These are phyloP conservation scores for Cynopterus sphinx DNA, from an alignment of 2,797 vertebrate species.

Conservation along the genomic window DNA sequence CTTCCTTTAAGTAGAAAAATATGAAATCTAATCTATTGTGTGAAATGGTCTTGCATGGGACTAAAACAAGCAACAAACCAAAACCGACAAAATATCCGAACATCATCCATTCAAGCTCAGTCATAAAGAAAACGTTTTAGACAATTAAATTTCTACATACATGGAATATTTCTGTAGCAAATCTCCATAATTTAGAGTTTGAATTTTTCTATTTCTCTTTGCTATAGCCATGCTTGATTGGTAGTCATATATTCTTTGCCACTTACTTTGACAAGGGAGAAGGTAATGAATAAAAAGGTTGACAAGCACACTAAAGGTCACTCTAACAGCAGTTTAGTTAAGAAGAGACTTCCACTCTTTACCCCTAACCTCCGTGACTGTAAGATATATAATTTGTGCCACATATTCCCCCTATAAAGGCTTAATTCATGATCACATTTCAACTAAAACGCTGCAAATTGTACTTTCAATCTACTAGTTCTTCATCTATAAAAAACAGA, in stretches of 20 bases:
- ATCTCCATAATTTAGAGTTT: neutral
- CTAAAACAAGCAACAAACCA: conserved; percentile 56
- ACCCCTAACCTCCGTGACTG: neutral
- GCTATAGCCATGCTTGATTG: neutral
- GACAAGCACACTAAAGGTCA: conserved; percentile 9
- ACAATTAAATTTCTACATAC: neutral
- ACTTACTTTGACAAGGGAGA: neutral
- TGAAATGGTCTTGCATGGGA: conserved; percentile 40
- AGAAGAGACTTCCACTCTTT: neutral
- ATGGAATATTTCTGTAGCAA: neutral
- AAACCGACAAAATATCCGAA: conserved; percentile 30
- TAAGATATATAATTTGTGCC: neutral
- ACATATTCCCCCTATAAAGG: neutral
- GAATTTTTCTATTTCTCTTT: conserved; percentile 1
- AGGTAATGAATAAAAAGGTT: conserved; percentile 32
- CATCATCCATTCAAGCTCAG: neutral
- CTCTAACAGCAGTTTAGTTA: neutral
- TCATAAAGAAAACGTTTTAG: conserved; percentile 20
- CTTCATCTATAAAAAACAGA: neutral
- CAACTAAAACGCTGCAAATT: neutral
- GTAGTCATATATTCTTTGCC: neutral
- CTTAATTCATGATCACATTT: neutral
- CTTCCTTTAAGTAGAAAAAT: conserved; percentile 51
- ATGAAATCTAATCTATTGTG: conserved; percentile 47
- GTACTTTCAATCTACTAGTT: neutral